A percentile compares a stretch with the other conserved stretches of the same genome.
These are phyloP conservation scores for Epizoanthus scotinus DNA, from an alignment of 92 coral and sea anemone species.

Conservation along the genomic window DNA sequence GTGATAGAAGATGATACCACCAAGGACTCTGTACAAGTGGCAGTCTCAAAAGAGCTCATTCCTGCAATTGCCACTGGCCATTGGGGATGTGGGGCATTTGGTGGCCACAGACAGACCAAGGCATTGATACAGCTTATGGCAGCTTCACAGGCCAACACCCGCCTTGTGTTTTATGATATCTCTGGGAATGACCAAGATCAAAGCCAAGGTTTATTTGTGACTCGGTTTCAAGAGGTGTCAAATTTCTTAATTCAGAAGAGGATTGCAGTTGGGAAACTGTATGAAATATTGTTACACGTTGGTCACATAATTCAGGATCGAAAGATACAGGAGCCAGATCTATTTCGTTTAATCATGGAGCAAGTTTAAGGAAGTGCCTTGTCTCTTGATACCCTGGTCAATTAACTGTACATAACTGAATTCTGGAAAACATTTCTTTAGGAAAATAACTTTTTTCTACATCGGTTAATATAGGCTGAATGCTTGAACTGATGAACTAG, in stretches of 20 bases:
- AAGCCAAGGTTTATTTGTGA: slow-evolving; percentile 18
- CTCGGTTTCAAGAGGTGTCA: slow-evolving; percentile 1
- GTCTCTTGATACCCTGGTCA: not conserved
- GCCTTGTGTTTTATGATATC: slow-evolving; percentile 26
- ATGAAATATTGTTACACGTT: not conserved
- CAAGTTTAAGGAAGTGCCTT: not conserved
- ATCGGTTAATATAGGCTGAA: too few relatives aligned
- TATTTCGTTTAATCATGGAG: slow-evolving; percentile 9
- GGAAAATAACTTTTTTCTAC: too few relatives aligned
- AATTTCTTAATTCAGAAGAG: not conserved
- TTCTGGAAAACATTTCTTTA: too few relatives aligned
- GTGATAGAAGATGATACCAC: not conserved
- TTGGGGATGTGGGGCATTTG: slow-evolving; percentile 43
- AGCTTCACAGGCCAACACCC: slow-evolving; percentile 21
- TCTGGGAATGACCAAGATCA: not conserved
- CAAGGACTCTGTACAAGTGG: not conserved
- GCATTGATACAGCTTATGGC: slow-evolving; percentile 39
- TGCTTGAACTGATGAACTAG: too few relatives aligned
- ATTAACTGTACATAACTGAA: too few relatives aligned
- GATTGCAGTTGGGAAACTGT: slow-evolving; percentile 15
- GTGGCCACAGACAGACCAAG: slow-evolving; percentile 28
- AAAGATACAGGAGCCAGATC: not conserved
- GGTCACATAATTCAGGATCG: slow-evolving; percentile 12
- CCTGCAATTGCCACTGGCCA: slow-evolving; percentile 39
- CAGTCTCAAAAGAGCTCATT: not conserved